Conservation (phyloP, 2,888 invertebrate genomes). For the Acronicta alni region DNA sequence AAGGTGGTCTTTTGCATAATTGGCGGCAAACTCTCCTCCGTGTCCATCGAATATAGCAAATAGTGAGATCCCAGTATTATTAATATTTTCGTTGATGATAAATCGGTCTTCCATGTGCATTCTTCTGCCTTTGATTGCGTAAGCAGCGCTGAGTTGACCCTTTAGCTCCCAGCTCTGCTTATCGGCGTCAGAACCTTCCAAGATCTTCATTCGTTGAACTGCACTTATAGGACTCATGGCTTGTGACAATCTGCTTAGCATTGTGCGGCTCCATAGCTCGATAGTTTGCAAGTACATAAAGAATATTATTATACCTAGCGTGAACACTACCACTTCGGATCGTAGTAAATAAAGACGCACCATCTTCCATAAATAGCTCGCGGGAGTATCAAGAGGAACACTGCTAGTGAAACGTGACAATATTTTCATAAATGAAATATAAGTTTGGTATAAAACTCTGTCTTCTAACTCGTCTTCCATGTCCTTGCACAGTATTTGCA, state of each 20-base stretch:
- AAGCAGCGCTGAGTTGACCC: slow-evolving; percentile 94
- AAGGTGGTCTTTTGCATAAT: slow-evolving; percentile 96
- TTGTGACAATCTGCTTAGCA: slow-evolving; percentile 92
- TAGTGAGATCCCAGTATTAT: slow-evolving; percentile 95
- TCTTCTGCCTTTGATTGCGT: slow-evolving; percentile 96
- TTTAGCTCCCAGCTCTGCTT: slow-evolving; percentile 93
- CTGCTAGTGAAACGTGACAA: slow-evolving; percentile 95
- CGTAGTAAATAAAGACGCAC: slow-evolving; percentile 94
- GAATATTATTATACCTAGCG: slow-evolving; percentile 92
- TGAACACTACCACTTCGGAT: slow-evolving; percentile 94
- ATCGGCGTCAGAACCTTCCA: slow-evolving; percentile 88
- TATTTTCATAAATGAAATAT: slow-evolving; percentile 95
- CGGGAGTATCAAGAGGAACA: slow-evolving; percentile 93
- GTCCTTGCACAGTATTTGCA: slow-evolving; percentile 66
- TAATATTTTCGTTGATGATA: slow-evolving; percentile 95
- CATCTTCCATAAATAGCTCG: slow-evolving; percentile 94
- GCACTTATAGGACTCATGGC: slow-evolving; percentile 90
- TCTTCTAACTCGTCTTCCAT: slow-evolving; percentile 98
- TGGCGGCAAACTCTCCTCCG: slow-evolving; percentile 98
- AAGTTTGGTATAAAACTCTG: slow-evolving; percentile 95
- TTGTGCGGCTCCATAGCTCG: slow-evolving; percentile 94
- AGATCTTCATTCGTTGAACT: slow-evolving; percentile 89
- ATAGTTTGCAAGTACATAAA: slow-evolving; percentile 95
- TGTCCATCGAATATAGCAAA: slow-evolving; percentile 98
- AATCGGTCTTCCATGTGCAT: slow-evolving; percentile 98